Percentiles rank a stretch among this genome's conserved stretches.
Conservation (phyloP, 2,888 invertebrate genomes). For the Phoenoteleia sp. region DNA sequence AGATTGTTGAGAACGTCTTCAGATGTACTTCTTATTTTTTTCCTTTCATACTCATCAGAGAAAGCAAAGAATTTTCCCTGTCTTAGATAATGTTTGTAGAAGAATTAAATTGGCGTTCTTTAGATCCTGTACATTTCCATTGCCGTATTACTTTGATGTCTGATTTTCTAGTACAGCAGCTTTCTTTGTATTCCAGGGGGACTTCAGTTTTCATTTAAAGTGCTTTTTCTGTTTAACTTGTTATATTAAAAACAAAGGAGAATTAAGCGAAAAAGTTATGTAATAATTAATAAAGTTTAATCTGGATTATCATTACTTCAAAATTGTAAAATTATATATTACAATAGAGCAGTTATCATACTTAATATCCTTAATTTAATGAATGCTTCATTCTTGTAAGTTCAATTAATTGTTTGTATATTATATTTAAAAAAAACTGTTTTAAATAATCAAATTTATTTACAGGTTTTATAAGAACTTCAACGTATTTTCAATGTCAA, state of each 20-base stretch:
- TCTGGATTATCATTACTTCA: neutral
- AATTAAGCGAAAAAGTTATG: neutral
- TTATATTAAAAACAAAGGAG: constrained; percentile 22
- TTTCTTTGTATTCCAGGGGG: constrained; percentile 25
- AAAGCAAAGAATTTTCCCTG: constrained; percentile 31
- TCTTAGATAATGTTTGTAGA: constrained; percentile 59
- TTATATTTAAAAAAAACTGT: too few species aligned
- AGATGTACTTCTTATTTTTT: constrained; percentile 42
- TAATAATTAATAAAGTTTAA: constrained; percentile 12
- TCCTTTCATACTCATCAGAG: constrained; percentile 16
- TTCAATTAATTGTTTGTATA: too few species aligned
- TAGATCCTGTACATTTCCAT: constrained; percentile 28
- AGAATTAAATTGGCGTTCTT: constrained; percentile 66
- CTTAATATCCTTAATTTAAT: too few species aligned
- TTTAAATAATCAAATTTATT: too few species aligned
- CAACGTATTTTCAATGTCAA: too few species aligned
- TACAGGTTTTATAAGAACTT: too few species aligned
- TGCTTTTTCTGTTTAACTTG: constrained; percentile 10
- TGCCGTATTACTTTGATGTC: constrained; percentile 54
- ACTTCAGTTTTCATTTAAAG: constrained; percentile 16
- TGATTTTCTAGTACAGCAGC: constrained; percentile 25
- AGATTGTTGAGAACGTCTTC: constrained; percentile 23
- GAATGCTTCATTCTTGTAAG: too few species aligned
- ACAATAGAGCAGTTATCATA: too few species aligned
- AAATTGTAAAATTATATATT: too few species aligned